Evolutionary conservation across 1,140 invertebrate genomes (phyloP).

Genomic region (Drosophila willistoni): DNA sequence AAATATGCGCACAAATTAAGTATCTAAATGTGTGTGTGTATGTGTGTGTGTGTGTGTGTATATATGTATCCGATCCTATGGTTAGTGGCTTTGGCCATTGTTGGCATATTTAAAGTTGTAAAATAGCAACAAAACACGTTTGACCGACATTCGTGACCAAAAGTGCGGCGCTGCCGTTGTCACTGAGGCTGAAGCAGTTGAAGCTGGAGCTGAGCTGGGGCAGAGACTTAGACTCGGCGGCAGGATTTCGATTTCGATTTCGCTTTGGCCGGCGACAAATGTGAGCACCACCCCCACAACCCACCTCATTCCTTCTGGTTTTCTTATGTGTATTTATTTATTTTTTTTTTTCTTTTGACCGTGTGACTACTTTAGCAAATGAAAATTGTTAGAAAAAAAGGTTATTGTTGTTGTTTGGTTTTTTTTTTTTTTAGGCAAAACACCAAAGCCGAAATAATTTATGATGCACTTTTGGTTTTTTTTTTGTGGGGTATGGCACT

Average conservation of each 20-base stretch:
- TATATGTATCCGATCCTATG: not conserved
- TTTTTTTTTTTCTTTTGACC: constrained; percentile 40
- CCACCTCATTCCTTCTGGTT: constrained; percentile 10
- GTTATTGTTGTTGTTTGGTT: constrained; percentile 18
- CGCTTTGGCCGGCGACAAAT: constrained; percentile 70
- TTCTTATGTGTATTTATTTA: not conserved
- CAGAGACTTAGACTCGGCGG: constrained; percentile 9
- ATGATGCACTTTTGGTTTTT: constrained; percentile 70
- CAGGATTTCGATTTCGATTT: constrained; percentile 79
- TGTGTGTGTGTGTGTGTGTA: not conserved
- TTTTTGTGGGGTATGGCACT: constrained; percentile 20
- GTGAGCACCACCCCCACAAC: constrained; percentile 36
- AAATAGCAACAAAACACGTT: constrained; percentile 80
- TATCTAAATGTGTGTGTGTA: constrained; percentile 45
- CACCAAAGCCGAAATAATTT: constrained; percentile 69
- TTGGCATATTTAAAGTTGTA: constrained; percentile 82
- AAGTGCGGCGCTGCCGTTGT: constrained; percentile 62
- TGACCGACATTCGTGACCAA: constrained; percentile 81
- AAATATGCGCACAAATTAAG: constrained; percentile 81
- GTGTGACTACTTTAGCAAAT: constrained; percentile 81
- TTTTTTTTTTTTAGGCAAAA: constrained; percentile 31
- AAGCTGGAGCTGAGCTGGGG: not conserved
- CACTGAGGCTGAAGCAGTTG: constrained; percentile 16
- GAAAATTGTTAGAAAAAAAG: constrained; percentile 71
- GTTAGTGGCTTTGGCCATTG: constrained; percentile 58